Evolutionary conservation across 2,888 invertebrate species (phyloP).

Genomic region (Stenodera caucasica): DNA sequence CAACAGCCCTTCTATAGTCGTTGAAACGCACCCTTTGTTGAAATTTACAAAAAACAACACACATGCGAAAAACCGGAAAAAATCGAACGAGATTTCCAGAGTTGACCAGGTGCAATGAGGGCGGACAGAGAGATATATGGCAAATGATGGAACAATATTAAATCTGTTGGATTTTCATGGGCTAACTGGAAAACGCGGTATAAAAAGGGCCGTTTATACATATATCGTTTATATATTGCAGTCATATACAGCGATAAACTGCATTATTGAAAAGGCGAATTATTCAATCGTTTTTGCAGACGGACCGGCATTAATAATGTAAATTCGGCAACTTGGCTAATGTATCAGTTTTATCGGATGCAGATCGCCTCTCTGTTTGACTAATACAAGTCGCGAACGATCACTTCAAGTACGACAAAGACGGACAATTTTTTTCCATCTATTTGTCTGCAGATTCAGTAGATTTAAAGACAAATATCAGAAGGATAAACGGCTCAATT

Average conservation of each 20-base stretch:
- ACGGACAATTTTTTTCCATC: too few relatives aligned
- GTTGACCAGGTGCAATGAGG: slow-evolving; percentile 1
- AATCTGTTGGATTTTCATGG: slow-evolving; percentile 9
- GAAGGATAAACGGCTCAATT: too few relatives aligned
- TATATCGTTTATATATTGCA: slow-evolving; percentile 33
- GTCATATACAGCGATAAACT: slow-evolving; percentile 38
- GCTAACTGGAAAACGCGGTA: slow-evolving; percentile 30
- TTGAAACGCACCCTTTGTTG: not conserved
- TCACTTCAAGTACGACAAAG: too few relatives aligned
- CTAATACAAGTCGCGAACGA: too few relatives aligned
- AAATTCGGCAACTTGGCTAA: too few relatives aligned
- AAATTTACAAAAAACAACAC: not conserved
- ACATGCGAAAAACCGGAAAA: not conserved
- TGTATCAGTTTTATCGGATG: too few relatives aligned
- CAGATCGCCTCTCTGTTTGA: not conserved
- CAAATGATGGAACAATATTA: slow-evolving; percentile 22
- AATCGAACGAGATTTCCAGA: slow-evolving; percentile 12
- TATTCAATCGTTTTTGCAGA: slow-evolving; percentile 54
- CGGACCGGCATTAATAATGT: slow-evolving; percentile 50
- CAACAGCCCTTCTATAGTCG: not conserved
- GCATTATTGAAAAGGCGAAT: slow-evolving; percentile 52
- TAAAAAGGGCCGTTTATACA: slow-evolving; percentile 14
- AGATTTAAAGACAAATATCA: too few relatives aligned
- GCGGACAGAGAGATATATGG: slow-evolving; percentile 7
- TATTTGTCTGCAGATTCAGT: too few relatives aligned